phyloP scores from a whole-genome alignment of 2,113 vertebrate genomes.

The Siniperca chuatsi region DNA sequence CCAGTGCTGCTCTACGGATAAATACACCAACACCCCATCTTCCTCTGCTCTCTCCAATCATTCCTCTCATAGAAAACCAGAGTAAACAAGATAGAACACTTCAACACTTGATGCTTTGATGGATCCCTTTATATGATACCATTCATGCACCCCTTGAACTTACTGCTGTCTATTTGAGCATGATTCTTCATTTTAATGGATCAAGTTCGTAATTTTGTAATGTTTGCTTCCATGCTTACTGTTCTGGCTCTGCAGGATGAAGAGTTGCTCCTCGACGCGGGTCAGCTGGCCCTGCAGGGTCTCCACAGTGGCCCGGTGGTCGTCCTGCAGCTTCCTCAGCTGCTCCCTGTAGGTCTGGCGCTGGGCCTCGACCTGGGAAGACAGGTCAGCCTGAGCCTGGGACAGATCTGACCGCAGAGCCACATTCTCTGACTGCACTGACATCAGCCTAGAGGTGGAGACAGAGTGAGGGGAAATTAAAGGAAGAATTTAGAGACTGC shows the following conservation, averaged over 20 bases:
- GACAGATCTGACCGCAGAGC: slow-evolving; percentile 89
- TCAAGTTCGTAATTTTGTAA: not conserved
- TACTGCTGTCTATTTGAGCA: slow-evolving; percentile 4
- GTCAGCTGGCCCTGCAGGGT: slow-evolving; percentile 92
- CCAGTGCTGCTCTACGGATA: slow-evolving; percentile 50
- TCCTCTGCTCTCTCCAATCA: slow-evolving; percentile 26
- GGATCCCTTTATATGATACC: slow-evolving; percentile 4
- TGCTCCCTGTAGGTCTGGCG: slow-evolving; percentile 91
- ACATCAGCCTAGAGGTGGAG: slow-evolving; percentile 85
- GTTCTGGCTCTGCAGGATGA: slow-evolving; percentile 88
- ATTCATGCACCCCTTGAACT: not conserved
- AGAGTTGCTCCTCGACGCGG: slow-evolving; percentile 92
- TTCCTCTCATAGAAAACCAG: slow-evolving; percentile 34
- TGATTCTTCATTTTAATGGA: not conserved
- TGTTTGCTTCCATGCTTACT: slow-evolving; percentile 81
- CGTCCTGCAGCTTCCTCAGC: slow-evolving; percentile 92
- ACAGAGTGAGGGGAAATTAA: not conserved
- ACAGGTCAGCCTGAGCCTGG: slow-evolving; percentile 87
- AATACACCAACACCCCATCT: slow-evolving; percentile 48
- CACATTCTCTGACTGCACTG: slow-evolving; percentile 90
- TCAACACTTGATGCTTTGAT: slow-evolving; percentile 42
- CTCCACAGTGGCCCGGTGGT: slow-evolving; percentile 93
- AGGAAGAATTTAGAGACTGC: not conserved
- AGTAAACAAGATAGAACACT: slow-evolving; percentile 40
- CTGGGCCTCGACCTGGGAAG: slow-evolving; percentile 89